Evolutionary conservation across 2,888 invertebrate species (phyloP).

Genomic region (Philereme vetulata): DNA sequence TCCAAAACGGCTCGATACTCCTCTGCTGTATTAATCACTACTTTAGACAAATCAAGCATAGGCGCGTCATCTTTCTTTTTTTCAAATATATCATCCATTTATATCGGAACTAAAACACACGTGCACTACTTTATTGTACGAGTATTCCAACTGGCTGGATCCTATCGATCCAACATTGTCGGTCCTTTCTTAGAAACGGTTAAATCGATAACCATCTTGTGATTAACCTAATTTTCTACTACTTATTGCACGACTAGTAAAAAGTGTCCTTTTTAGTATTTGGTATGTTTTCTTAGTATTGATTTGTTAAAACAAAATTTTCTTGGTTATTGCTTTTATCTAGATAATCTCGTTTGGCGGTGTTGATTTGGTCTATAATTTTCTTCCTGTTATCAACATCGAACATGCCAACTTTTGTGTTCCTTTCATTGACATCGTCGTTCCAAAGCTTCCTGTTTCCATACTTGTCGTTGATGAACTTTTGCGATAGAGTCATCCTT

Average conservation of each 20-base stretch:
- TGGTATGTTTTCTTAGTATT: conserved; percentile 47
- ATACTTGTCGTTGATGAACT: conserved; percentile 82
- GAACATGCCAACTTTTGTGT: conserved; percentile 58
- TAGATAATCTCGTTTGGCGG: conserved; percentile 63
- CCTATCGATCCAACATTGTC: conserved; percentile 64
- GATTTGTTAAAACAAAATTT: conserved; percentile 52
- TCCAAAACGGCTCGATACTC: conserved; percentile 93
- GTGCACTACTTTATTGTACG: conserved; percentile 39
- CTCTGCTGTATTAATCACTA: conserved; percentile 89
- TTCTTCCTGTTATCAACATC: conserved; percentile 70
- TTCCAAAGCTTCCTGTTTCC: conserved; percentile 78
- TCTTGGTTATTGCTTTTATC: conserved; percentile 63
- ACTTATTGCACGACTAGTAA: conserved; percentile 62
- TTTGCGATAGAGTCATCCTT: conserved; percentile 77
- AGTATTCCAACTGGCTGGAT: conserved; percentile 36
- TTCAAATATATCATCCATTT: conserved; percentile 90
- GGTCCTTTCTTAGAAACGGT: conserved; percentile 58
- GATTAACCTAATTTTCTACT: conserved; percentile 63
- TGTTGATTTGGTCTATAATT: conserved; percentile 67
- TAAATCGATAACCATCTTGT: conserved; percentile 61
- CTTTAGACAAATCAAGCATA: conserved; percentile 92
- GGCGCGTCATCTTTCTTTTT: conserved; percentile 94
- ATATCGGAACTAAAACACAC: conserved; percentile 83
- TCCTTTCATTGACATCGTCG: conserved; percentile 67
- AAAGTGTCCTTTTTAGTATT: conserved; percentile 41